Percentiles rank a stretch among this genome's conserved stretches.
Conservation (phyloP, 2,797 vertebrate species). For the Catamblyrhynchus diadema region DNA sequence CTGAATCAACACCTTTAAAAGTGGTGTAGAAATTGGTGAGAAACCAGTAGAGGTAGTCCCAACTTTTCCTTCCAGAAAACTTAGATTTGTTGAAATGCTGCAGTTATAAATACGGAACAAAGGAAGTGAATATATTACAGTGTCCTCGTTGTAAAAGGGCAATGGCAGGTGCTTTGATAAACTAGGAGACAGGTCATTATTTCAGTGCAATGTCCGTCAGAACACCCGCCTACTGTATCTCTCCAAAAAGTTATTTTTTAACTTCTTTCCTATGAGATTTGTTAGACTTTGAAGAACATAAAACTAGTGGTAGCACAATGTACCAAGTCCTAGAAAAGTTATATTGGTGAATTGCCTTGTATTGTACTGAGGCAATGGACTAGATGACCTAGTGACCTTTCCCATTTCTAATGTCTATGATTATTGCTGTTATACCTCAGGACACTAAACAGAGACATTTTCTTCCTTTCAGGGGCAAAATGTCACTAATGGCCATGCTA, state of each 20-base stretch:
- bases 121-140: not conserved
- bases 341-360: not conserved
- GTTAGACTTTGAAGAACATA: constrained; percentile 3
- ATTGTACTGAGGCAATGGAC: not conserved
- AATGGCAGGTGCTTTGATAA: constrained; percentile 2
- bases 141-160: not conserved
- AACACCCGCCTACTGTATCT: not conserved
- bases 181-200: constrained; percentile 11
- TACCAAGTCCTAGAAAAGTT: constrained; percentile 9
- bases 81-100: constrained; percentile 15
- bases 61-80: constrained; percentile 5
- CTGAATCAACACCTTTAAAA: not conserved
- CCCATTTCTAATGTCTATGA: constrained; percentile 27
- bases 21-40: not conserved
- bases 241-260: constrained; percentile 6
- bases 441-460: constrained; percentile 43
- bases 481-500: constrained; percentile 32
- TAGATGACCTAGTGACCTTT: constrained; percentile 8
- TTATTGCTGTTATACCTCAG: constrained; percentile 15
- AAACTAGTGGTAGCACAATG: constrained; percentile 9
- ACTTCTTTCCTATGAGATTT: constrained; percentile 24
- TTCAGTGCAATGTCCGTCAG: not conserved
- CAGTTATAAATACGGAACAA: constrained; percentile 29
- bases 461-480: constrained; percentile 43
- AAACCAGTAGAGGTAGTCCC: not conserved